Conservation (phyloP, 2,113 vertebrate species). For the Ptychochromis oligacanthus region DNA sequence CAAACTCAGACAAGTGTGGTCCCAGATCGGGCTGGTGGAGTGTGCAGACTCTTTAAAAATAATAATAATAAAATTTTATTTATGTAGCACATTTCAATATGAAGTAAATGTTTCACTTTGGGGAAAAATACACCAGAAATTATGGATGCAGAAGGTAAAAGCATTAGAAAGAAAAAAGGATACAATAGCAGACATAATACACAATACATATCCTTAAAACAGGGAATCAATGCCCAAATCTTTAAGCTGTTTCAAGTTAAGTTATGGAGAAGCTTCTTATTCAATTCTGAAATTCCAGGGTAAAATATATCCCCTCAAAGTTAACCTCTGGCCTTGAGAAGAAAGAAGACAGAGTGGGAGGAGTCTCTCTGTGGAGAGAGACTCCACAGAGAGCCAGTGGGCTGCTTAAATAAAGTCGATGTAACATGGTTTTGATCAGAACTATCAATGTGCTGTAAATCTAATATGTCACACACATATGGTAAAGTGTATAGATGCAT, state of each 20-base stretch:
- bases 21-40: background rate
- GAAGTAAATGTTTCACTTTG: background rate
- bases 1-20: constrained; percentile 30
- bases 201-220: background rate
- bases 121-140: background rate
- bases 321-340: constrained; percentile 33
- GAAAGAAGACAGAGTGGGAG: constrained; percentile 8
- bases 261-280: constrained; percentile 15
- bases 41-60: constrained; percentile 17
- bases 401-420: constrained; percentile 52
- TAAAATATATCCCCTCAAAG: constrained; percentile 35
- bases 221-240: background rate
- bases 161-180: background rate
- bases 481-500: constrained; percentile 56
- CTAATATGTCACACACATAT: constrained; percentile 55
- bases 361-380: too few species aligned
- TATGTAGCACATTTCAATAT: constrained; percentile 19
- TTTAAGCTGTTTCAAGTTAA: constrained; percentile 21
- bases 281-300: constrained; percentile 42
- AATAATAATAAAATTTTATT: constrained; percentile 14
- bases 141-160: constrained; percentile 13
- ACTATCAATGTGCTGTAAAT: constrained; percentile 63
- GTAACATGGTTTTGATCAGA: constrained; percentile 60
- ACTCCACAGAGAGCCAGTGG: constrained; percentile 11
- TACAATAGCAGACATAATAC: background rate